These are phyloP conservation scores for Littorina saxatilis DNA, from an alignment of 1,140 invertebrate species.

Conservation along the genomic window DNA sequence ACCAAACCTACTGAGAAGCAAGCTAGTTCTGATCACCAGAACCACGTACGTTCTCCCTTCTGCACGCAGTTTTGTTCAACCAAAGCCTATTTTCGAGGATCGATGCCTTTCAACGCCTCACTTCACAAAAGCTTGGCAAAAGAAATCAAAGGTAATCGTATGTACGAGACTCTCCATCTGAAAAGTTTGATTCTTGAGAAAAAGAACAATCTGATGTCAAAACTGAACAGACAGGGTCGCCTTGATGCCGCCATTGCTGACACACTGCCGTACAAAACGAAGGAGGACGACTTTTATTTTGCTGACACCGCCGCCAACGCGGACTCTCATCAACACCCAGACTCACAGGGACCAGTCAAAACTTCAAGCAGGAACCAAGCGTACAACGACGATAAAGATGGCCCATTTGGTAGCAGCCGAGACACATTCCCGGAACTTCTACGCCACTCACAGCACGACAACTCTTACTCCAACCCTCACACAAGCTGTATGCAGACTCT, in stretches of 20 bases:
- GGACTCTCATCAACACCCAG: not conserved
- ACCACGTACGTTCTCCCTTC: not conserved
- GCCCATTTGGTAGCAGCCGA: not conserved
- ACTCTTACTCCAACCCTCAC: not conserved
- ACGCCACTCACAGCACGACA: not conserved
- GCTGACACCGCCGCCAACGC: not conserved
- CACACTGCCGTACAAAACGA: not conserved
- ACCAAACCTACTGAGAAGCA: not conserved
- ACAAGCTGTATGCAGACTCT: not conserved
- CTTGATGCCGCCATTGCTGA: not conserved
- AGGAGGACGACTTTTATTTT: not conserved
- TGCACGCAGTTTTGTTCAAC: not conserved
- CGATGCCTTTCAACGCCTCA: not conserved
- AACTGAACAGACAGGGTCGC: not conserved
- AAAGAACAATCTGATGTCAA: not conserved
- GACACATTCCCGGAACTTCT: not conserved
- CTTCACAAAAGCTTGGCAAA: not conserved
- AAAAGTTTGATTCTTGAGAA: slow-evolving; percentile 1
- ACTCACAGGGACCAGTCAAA: not conserved
- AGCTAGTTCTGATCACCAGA: not conserved
- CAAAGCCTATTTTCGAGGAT: not conserved
- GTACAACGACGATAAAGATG: not conserved
- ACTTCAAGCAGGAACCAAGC: not conserved
- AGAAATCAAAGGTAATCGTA: not conserved
- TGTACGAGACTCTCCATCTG: not conserved